These are phyloP conservation scores for Blennius ocellaris DNA, from an alignment of 2,113 vertebrate species.

Conservation along the genomic window DNA sequence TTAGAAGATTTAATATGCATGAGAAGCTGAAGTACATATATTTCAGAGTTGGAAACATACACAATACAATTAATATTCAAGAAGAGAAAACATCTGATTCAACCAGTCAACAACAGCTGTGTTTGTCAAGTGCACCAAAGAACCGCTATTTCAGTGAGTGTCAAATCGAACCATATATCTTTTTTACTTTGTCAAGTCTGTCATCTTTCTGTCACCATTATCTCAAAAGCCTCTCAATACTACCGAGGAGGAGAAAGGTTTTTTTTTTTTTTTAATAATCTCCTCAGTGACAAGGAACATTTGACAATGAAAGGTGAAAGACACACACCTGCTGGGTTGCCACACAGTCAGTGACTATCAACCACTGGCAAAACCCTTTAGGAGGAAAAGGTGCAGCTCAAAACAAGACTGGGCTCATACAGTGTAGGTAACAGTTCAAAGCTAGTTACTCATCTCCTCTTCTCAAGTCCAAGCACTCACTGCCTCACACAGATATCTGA, in stretches of 20 bases:
- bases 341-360: slow-evolving; percentile 3
- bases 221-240: slow-evolving; percentile 44
- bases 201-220: slow-evolving; percentile 30
- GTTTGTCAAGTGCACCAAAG: no score
- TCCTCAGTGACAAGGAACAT: slow-evolving; percentile 30
- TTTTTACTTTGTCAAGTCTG: not conserved
- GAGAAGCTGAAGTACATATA: not conserved
- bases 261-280: not conserved
- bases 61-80: not conserved
- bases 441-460: not conserved
- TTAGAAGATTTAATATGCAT: no score
- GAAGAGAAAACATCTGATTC: not conserved
- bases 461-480: no score
- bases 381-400: not conserved
- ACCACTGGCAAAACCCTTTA: not conserved
- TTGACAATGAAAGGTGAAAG: slow-evolving; percentile 40
- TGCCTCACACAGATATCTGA: no score
- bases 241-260: slow-evolving; percentile 10
- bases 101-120: not conserved
- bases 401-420: not conserved
- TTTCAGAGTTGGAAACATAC: not conserved
- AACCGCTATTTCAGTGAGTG: not conserved
- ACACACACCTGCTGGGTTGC: slow-evolving; percentile 36
- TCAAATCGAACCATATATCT: not conserved
- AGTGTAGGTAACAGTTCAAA: slow-evolving; percentile 1